Conservation (phyloP, 2,888 invertebrate species). For the Caenorhabditis auriculariae region DNA sequence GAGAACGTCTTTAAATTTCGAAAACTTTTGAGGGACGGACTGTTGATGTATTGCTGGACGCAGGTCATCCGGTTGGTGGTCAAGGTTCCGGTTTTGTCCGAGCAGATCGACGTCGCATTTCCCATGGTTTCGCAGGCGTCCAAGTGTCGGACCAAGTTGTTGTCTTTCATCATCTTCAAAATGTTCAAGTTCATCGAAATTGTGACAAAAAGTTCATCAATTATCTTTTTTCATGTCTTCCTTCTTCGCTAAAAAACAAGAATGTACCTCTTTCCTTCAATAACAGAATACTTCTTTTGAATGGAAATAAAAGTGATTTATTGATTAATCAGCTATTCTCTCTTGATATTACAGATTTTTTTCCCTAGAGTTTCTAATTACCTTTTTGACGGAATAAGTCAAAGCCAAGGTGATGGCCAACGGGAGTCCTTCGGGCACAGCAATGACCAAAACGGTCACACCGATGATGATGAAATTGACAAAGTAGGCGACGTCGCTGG, state of each 20-base stretch:
- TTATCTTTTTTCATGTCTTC: no score
- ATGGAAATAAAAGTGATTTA: no score
- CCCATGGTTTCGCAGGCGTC: slow-evolving; percentile 70
- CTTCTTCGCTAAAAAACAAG: no score
- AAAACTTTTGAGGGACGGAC: slow-evolving; percentile 16
- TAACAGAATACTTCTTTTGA: no score
- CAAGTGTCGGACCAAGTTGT: slow-evolving; percentile 68
- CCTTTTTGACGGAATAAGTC: slow-evolving; percentile 94
- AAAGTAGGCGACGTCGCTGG: slow-evolving; percentile 76
- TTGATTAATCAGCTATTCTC: no score
- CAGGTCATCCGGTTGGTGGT: slow-evolving; percentile 70
- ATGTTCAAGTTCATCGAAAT: no score
- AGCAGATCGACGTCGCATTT: slow-evolving; percentile 69
- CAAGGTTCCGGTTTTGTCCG: slow-evolving; percentile 69
- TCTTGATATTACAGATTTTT: not conserved
- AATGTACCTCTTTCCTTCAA: not conserved
- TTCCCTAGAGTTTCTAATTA: no score
- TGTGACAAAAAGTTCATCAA: no score
- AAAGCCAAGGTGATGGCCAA: slow-evolving; percentile 95
- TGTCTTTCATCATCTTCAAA: slow-evolving; percentile 67
- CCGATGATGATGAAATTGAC: slow-evolving; percentile 98
- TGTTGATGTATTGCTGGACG: slow-evolving; percentile 69
- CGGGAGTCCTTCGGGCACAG: slow-evolving; percentile 97
- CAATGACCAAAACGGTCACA: slow-evolving; percentile 97
- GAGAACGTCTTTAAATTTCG: not conserved